Evolutionary conservation across 2,797 vertebrate species (phyloP).

Genomic region (Halcyon leucocephala): DNA sequence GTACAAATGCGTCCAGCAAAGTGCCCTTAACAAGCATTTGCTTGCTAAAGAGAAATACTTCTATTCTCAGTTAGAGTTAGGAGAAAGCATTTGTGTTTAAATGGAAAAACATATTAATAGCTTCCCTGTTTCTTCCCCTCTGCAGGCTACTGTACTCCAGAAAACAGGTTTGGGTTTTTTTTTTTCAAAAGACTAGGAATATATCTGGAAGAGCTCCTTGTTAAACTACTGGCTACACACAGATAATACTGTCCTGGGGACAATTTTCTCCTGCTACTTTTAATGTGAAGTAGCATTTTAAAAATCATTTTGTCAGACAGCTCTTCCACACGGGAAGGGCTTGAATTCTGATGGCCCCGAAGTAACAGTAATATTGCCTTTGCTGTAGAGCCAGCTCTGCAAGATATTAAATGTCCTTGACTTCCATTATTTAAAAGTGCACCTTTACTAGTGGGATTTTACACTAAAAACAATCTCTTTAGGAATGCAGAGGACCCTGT

Average conservation of each 20-base stretch:
- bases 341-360: not conserved
- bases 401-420: constrained; percentile 10
- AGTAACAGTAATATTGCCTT: not conserved
- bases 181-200: not conserved
- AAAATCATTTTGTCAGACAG: constrained; percentile 34
- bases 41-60: not conserved
- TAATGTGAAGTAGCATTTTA: constrained; percentile 47
- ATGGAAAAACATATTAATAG: constrained; percentile 19
- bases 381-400: not conserved
- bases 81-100: constrained; percentile 7
- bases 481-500: not conserved
- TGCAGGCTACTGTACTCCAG: constrained; percentile 29
- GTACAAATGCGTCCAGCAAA: not conserved
- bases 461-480: not conserved
- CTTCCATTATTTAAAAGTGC: not conserved
- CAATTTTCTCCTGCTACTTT: constrained; percentile 35
- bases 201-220: constrained; percentile 3
- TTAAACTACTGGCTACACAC: constrained; percentile 20
- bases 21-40: not conserved
- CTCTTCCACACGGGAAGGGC: not conserved
- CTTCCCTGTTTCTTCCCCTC: constrained; percentile 13
- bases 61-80: not conserved
- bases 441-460: not conserved
- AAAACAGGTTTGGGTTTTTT: not conserved
- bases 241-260: constrained; percentile 25